Evolutionary conservation across 1,140 invertebrate genomes (phyloP).

Genomic region (Aporrectodea caliginosa): DNA sequence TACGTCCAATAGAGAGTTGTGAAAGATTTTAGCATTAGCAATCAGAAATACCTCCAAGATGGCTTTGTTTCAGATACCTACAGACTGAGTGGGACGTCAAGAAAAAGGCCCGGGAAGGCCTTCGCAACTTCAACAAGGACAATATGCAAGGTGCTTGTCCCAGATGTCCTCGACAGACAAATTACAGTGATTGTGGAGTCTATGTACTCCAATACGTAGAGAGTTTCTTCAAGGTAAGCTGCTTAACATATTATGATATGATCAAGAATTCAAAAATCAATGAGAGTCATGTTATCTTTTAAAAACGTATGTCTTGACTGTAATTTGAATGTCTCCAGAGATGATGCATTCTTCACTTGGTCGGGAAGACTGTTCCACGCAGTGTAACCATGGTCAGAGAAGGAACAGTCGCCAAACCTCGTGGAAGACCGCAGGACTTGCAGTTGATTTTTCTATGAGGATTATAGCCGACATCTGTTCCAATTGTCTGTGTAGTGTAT

Average conservation of each 20-base stretch:
- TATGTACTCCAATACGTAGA: constrained; percentile 94
- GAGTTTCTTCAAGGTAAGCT: constrained; percentile 73
- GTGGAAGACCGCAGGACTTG: too few species aligned
- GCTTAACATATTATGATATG: not conserved
- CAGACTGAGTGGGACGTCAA: constrained; percentile 82
- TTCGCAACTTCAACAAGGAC: constrained; percentile 55
- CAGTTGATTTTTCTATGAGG: too few species aligned
- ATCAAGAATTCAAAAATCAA: not conserved
- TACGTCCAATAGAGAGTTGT: too few species aligned
- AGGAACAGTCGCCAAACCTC: too few species aligned
- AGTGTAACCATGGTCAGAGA: not conserved
- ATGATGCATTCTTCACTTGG: too few species aligned
- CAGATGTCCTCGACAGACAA: constrained; percentile 92
- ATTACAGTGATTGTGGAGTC: constrained; percentile 93
- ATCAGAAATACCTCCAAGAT: too few species aligned
- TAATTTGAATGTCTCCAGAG: too few species aligned
- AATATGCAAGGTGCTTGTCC: constrained; percentile 66
- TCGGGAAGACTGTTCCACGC: too few species aligned
- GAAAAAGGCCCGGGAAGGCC: constrained; percentile 62
- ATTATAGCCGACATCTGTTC: too few species aligned
- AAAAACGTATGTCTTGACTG: too few species aligned
- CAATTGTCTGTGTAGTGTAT: not conserved
- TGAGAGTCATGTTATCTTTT: not conserved
- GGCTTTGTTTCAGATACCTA: constrained; percentile 68
- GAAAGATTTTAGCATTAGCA: too few species aligned